phyloP scores from a whole-genome alignment of 2,113 vertebrate genomes.

The Leptocoma aspasia region DNA sequence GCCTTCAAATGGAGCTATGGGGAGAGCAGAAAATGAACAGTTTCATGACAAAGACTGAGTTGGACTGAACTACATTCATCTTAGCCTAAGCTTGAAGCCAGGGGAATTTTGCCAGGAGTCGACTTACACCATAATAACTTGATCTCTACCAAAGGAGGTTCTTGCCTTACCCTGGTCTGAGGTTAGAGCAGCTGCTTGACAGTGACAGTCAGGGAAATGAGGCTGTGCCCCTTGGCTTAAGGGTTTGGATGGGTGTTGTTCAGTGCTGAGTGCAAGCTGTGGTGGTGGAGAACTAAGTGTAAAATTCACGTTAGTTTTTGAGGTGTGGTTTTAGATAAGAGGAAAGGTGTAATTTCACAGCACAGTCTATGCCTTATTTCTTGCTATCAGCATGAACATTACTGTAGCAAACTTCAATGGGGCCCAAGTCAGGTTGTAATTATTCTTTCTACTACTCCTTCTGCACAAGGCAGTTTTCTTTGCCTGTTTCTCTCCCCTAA shows the following conservation, averaged over 20 bases:
- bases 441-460: background rate
- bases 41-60: background rate
- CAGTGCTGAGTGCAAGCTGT: background rate
- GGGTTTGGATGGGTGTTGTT: background rate
- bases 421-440: background rate
- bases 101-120: background rate
- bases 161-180: background rate
- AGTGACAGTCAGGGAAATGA: background rate
- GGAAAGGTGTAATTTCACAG: background rate
- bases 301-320: background rate
- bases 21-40: background rate
- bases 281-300: background rate
- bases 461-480: background rate
- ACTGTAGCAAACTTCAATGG: background rate
- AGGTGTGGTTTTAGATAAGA: background rate
- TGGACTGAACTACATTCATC: background rate
- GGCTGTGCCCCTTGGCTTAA: background rate
- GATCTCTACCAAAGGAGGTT: background rate
- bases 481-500: background rate
- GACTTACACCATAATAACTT: background rate
- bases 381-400: background rate
- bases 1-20: background rate
- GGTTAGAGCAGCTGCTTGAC: rapidly evolving
- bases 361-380: background rate
- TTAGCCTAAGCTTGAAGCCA: background rate